Conservation (phyloP, 2,888 invertebrate genomes). For the Conus canariensis region DNA sequence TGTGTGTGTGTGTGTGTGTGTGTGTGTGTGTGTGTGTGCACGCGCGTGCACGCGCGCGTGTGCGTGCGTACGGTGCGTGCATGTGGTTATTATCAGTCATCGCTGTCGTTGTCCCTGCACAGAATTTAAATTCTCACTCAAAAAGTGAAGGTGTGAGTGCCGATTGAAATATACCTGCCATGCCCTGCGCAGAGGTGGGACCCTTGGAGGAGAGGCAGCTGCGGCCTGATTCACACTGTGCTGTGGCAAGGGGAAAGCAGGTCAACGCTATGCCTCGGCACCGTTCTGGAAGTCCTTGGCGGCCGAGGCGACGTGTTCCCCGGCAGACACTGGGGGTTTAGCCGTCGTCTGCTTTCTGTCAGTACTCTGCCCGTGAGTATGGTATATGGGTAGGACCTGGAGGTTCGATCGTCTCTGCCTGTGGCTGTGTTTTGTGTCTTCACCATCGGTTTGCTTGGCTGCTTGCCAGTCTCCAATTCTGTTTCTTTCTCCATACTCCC, state of each 20-base stretch:
- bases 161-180: neutral
- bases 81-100: neutral
- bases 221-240: neutral
- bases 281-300: neutral
- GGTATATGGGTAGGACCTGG: neutral
- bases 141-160: neutral
- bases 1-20: too few relatives aligned
- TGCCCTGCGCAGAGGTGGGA: neutral
- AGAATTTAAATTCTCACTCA: too few relatives aligned
- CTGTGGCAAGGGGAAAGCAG: neutral
- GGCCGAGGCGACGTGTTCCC: neutral
- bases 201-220: neutral
- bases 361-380: constrained; percentile 23
- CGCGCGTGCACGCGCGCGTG: too few relatives aligned
- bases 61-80: neutral
- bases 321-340: constrained; percentile 2
- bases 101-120: too few relatives aligned
- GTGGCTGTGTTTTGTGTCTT: neutral
- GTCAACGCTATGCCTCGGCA: neutral
- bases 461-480: too few relatives aligned
- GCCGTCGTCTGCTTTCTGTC: neutral
- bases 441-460: too few relatives aligned
- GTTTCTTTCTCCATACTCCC: neutral
- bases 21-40: too few relatives aligned
- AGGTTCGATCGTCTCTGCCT: neutral